These are phyloP conservation scores for Syrrhaptes paradoxus DNA, from an alignment of 2,113 vertebrate genomes.

Conservation along the genomic window DNA sequence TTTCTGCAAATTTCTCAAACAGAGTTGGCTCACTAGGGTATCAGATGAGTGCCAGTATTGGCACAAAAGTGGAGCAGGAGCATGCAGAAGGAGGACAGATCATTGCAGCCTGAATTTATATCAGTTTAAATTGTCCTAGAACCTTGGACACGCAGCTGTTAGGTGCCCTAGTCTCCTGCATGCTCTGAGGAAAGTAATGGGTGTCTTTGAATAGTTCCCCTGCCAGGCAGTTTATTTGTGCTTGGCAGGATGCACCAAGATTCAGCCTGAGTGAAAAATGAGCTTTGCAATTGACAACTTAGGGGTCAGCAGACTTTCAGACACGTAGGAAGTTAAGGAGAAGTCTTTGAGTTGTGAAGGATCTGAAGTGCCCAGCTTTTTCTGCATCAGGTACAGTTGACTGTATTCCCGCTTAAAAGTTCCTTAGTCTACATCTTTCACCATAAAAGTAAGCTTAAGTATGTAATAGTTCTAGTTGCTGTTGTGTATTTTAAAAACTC, in stretches of 20 bases:
- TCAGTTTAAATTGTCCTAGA: background rate
- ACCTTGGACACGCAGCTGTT: background rate
- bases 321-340: background rate
- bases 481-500: background rate
- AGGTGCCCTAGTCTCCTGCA: background rate
- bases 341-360: background rate
- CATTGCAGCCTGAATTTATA: background rate
- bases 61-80: background rate
- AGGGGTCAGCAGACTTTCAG: background rate
- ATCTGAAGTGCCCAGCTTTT: background rate
- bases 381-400: background rate
- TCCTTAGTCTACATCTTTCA: background rate
- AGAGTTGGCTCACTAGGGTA: background rate
- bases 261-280: background rate
- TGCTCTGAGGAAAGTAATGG: background rate
- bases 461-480: background rate
- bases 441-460: background rate
- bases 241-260: background rate
- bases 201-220: background rate
- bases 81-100: background rate
- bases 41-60: background rate
- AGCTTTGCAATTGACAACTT: background rate
- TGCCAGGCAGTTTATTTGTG: background rate
- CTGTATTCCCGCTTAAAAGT: background rate
- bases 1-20: background rate